Base-by-base conservation (phyloP, 2,888 invertebrate species). In the Drosophila austrosaltans region DNA sequence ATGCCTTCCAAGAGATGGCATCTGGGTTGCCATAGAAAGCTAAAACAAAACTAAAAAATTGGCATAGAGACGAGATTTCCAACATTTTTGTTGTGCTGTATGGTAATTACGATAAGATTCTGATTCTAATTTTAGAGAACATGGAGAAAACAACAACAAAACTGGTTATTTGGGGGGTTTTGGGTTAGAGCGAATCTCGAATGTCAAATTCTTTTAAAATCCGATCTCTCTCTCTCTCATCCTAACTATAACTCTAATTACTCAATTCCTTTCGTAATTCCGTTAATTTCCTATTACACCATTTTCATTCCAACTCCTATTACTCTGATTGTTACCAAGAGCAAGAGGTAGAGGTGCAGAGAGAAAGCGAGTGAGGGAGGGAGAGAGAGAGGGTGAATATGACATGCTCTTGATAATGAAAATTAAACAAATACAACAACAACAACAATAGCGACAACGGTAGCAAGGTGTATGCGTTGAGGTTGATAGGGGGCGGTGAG, bases 401-500 rank as follows among this genome's bases (percentile, higher is more conserved):
- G 48, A 48, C 48, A 22, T 25, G 48, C 48, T 48, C 48, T 48
- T 48, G 48, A 48, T 48, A 58, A 40, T 58, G 25, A 58, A n/a
- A 58, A 30, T 60, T 10, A 12, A 44, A 44, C 30, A 30, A 30
- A 30, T 30, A 6, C 30, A 30, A 30, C 5, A 30, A 30, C 59
- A 28, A 3, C 30, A 30, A 48, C 22, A 48, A 20, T 7, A 16
- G 8, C 48, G 48, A 12, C 7, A 30, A 44, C 16, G 28, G n/a
- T 40, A 28, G 42, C n/a, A 59, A 42, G 36, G 39, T 42, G 54
- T 32, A 44, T 44, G 53, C 66, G 57, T 53, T 74, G 66, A 65
- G 53, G 5, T 30, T 12, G 16, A 25, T 42, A 42, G 70, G 53
- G 16, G 20, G 25, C 22, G 12, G 22, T 28, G 8, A 12, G 28